Percentiles rank a stretch among this genome's conserved stretches.
Evolutionary conservation across 1,140 invertebrate species (phyloP).

Genomic region (Babylonia areolata): DNA sequence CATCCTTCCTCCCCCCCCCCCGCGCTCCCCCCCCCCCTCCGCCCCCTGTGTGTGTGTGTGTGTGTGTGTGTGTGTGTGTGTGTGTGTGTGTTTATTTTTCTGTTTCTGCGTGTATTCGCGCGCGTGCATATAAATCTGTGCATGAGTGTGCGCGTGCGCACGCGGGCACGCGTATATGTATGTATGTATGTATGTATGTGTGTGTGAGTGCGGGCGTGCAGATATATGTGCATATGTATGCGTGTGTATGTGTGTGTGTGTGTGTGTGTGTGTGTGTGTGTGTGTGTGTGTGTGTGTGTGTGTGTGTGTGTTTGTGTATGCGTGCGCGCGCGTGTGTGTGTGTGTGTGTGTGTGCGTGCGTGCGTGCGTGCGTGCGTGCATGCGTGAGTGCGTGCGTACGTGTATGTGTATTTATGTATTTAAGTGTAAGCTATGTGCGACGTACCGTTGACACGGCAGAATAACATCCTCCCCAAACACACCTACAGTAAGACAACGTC

Average conservation of each 20-base stretch:
- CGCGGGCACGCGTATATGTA: not conserved
- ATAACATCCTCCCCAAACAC: too few relatives aligned
- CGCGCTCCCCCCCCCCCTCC: too few relatives aligned
- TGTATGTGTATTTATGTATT: not conserved
- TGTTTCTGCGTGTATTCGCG: not conserved
- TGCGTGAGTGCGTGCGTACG: not conserved
- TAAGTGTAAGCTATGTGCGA: too few relatives aligned
- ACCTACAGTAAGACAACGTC: too few relatives aligned
- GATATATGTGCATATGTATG: not conserved
- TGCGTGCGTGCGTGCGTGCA: not conserved
- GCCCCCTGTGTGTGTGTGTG: constrained; percentile 11
- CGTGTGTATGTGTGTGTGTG: not conserved
- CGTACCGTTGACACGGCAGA: too few relatives aligned
- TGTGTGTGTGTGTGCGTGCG: not conserved
- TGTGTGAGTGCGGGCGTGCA: not conserved
- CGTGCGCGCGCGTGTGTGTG: not conserved
- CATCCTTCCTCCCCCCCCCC: too few relatives aligned
- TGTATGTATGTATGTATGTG: not conserved
- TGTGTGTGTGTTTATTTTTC: not conserved
- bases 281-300: constrained; percentile 11
- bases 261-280: constrained; percentile 6
- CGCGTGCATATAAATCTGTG: not conserved
- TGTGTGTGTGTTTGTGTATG: not conserved
- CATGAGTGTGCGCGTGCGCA: not conserved
- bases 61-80: not conserved